Evolutionary conservation across 1,140 invertebrate genomes (phyloP).

Genomic region (Anoplophora glabripennis): DNA sequence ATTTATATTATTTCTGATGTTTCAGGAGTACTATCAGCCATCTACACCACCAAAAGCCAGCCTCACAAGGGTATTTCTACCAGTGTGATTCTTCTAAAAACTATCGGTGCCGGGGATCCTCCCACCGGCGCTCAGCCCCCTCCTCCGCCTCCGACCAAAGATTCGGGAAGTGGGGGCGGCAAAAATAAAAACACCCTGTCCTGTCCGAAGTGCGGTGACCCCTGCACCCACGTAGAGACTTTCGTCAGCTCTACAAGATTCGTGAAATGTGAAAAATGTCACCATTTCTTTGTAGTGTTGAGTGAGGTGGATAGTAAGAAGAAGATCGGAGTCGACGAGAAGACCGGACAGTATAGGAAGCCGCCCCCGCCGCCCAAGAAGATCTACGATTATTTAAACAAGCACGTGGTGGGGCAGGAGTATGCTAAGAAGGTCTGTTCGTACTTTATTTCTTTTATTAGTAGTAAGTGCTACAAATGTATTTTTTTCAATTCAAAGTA

Average conservation of each 20-base stretch:
- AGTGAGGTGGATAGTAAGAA: slow-evolving; percentile 88
- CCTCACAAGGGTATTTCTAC: slow-evolving; percentile 34
- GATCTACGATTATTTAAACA: slow-evolving; percentile 94
- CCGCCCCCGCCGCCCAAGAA: slow-evolving; percentile 92
- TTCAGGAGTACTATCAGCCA: slow-evolving; percentile 37
- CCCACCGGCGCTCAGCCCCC: slow-evolving; percentile 27
- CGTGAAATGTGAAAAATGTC: slow-evolving; percentile 97
- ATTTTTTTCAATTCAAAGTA: too few species aligned
- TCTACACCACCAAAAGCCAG: slow-evolving; percentile 28
- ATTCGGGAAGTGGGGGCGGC: slow-evolving; percentile 31
- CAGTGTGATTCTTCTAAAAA: slow-evolving; percentile 37
- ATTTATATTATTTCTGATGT: slow-evolving; percentile 7
- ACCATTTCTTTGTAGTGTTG: slow-evolving; percentile 96
- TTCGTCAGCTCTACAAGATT: slow-evolving; percentile 93
- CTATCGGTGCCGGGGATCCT: slow-evolving; percentile 40
- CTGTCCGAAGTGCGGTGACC: slow-evolving; percentile 94
- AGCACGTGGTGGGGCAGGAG: slow-evolving; percentile 96
- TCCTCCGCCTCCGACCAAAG: slow-evolving; percentile 27
- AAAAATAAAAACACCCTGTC: slow-evolving; percentile 66
- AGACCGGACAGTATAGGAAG: slow-evolving; percentile 66
- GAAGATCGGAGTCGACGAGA: slow-evolving; percentile 73
- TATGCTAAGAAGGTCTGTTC: slow-evolving; percentile 81
- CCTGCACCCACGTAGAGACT: slow-evolving; percentile 93
- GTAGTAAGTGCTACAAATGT: not conserved
- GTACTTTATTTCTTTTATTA: not conserved